These are phyloP conservation scores for Eupsilia transversa DNA, from an alignment of 2,888 invertebrate species.

Conservation along the genomic window DNA sequence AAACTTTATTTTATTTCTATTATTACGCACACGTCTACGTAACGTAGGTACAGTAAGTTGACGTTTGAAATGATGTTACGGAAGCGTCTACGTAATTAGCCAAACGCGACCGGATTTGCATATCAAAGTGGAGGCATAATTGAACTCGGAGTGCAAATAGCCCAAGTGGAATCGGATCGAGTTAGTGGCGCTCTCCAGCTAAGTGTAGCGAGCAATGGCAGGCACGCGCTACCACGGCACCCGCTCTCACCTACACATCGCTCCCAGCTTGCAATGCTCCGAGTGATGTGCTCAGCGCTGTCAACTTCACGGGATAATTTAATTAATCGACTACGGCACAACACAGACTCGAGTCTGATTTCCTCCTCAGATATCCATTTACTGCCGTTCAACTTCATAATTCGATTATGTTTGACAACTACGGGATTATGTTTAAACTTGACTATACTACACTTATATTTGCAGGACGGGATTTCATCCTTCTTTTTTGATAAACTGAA, in stretches of 20 bases:
- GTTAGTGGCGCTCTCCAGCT: constrained; percentile 85
- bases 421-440: constrained; percentile 46
- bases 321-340: constrained; percentile 87
- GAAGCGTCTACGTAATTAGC: constrained; percentile 88
- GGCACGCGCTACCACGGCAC: constrained; percentile 55
- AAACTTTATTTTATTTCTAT: not conserved
- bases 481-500: constrained; percentile 1
- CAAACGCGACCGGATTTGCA: constrained; percentile 88
- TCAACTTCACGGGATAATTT: constrained; percentile 84
- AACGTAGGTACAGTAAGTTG: constrained; percentile 73
- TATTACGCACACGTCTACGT: constrained; percentile 21
- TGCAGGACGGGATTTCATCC: not conserved
- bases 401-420: constrained; percentile 80
- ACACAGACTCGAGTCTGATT: constrained; percentile 84
- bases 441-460: not conserved
- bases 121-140: constrained; percentile 89
- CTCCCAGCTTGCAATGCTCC: constrained; percentile 53
- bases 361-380: constrained; percentile 87
- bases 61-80: constrained; percentile 83
- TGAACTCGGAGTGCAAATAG: constrained; percentile 89
- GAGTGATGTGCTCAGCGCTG: constrained; percentile 71
- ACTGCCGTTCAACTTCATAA: constrained; percentile 83
- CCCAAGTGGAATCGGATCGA: constrained; percentile 88
- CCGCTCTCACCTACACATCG: constrained; percentile 61
- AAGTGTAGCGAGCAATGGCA: constrained; percentile 80